Conservation (phyloP, 2,888 invertebrate genomes). For the Litoditis marina region DNA sequence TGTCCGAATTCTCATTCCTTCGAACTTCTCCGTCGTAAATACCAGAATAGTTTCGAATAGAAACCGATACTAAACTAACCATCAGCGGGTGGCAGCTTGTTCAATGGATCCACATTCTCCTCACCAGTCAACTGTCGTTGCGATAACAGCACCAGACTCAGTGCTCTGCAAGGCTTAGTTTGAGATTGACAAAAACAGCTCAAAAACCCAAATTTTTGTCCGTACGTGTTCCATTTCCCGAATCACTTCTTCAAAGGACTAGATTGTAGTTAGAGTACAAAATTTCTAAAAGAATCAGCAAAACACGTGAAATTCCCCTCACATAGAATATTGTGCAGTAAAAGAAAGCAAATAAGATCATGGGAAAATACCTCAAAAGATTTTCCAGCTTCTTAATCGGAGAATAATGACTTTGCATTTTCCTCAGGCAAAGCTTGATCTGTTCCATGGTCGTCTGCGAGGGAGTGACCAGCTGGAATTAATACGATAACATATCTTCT, state of each 20-base stretch:
- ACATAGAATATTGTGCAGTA: too few species aligned
- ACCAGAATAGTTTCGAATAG: too few species aligned
- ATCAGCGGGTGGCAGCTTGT: conserved; percentile 34
- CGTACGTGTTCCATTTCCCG: too few species aligned
- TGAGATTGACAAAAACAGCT: too few species aligned
- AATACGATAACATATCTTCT: background rate
- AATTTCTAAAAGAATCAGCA: too few species aligned
- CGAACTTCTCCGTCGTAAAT: too few species aligned
- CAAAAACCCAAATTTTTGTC: too few species aligned
- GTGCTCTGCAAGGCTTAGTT: conserved; percentile 13
- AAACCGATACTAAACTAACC: conserved; percentile 29
- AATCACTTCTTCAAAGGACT: too few species aligned
- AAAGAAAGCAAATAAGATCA: too few species aligned
- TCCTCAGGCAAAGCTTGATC: conserved; percentile 73
- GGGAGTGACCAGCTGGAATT: conserved; percentile 26
- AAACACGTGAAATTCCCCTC: too few species aligned
- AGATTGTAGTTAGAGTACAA: too few species aligned
- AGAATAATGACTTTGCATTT: conserved; percentile 84
- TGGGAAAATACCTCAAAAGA: conserved; percentile 64
- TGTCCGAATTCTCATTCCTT: too few species aligned
- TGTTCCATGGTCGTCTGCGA: conserved; percentile 69
- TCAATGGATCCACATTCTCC: conserved; percentile 21
- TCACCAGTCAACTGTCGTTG: conserved; percentile 22
- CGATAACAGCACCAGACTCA: conserved; percentile 23
- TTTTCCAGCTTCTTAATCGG: conserved; percentile 89